phyloP scores from a whole-genome alignment of 2,888 invertebrate species.

The Sinhomidia bicolor region DNA sequence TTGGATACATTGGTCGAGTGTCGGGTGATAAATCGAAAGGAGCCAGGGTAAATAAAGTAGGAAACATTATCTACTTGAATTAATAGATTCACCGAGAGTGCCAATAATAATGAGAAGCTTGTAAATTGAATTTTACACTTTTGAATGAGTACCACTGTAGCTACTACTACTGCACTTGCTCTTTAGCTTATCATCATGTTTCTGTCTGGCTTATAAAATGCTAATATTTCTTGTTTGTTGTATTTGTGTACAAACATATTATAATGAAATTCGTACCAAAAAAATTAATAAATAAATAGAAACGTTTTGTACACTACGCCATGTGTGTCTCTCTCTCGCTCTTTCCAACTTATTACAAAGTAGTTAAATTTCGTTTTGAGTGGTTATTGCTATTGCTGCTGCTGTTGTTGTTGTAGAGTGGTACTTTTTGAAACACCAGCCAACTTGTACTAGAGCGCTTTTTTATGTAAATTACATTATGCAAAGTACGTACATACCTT shows the following conservation, averaged over 20 bases:
- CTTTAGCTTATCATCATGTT: neutral
- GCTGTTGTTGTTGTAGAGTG: neutral
- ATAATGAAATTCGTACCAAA: too few species aligned
- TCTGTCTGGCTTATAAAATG: neutral
- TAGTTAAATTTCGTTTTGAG: neutral
- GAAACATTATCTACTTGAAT: neutral
- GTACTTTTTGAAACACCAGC: neutral
- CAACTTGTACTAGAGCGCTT: neutral
- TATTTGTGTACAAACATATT: too few species aligned
- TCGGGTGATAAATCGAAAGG: neutral
- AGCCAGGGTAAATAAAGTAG: neutral
- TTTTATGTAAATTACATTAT: constrained; percentile 34
- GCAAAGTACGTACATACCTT: neutral
- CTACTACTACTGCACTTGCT: too few species aligned
- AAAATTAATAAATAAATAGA: too few species aligned
- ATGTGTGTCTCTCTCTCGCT: too few species aligned
- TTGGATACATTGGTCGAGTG: neutral
- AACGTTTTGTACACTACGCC: too few species aligned
- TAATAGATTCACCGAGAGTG: constrained; percentile 17
- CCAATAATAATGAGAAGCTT: constrained; percentile 12
- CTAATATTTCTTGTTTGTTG: too few species aligned
- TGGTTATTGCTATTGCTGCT: neutral
- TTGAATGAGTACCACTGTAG: neutral
- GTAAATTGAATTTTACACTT: constrained; percentile 31
- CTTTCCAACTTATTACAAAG: too few species aligned